Base-by-base conservation (phyloP, 1,140 invertebrate genomes). In the Cydia fagiglandana region DNA sequence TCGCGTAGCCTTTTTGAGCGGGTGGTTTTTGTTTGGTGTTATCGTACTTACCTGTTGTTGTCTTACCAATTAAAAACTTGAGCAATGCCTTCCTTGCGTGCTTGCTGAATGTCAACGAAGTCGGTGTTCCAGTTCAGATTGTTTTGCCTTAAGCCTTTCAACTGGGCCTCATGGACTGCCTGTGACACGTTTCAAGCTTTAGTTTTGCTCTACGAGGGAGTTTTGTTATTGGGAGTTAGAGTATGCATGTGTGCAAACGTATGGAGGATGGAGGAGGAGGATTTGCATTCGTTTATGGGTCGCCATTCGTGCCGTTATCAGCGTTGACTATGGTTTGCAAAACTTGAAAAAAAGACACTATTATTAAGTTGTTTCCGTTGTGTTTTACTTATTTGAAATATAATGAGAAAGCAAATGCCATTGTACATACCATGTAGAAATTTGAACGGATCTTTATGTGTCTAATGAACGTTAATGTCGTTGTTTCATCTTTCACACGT, bases 121-220 rank as follows among this genome's bases (percentile, higher is more conserved):
- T 61, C 56, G 9, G 17, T 61, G 56, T 61, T 61, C 56, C 56
- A 61, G 50, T 53, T 53, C 50, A n/a, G 56, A 61, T 61, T 61
- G 56, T 61, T 61, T 61, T 61, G 56, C 56, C 56, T 61, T 24
- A 61, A 61, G 56, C 56, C 56, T 61, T 61, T 61, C 56, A 61
- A 61, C 56, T 61, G 56, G 56, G 56, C 56, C 20, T 61, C 56
- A 3, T 24, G 56, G 56, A 61, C 56, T 61, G 56, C 56, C 6
- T 2, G 56, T 61, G 56, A 61, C 56, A 61, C 56, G 17, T 61
- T 61, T 6, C 56, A 12, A 61, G 56, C 20, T 61, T 24, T 61
- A 61, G 56, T 56, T 53, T 15, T 61, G 56, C 56, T 61, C 9
- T 61, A 24, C 56, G 20, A 61, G 56, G 7, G 56, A 1, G 56